phyloP scores from a whole-genome alignment of 2,797 vertebrate genomes.

The Hapalemur alaotrensis region DNA sequence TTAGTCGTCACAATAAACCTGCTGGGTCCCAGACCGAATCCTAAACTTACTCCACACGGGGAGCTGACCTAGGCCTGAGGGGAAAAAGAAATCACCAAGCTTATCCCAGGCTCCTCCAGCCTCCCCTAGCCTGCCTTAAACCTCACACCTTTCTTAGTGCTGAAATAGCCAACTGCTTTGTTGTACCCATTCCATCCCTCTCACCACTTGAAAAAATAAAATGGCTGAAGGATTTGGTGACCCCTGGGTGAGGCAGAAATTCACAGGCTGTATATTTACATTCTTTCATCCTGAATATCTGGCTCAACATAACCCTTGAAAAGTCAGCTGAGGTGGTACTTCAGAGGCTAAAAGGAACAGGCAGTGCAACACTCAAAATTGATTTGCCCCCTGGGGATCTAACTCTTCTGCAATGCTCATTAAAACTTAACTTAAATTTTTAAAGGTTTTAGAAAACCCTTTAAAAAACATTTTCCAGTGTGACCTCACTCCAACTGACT shows the following conservation, averaged over 20 bases:
- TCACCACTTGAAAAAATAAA: conserved; percentile 52
- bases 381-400: conserved; percentile 69
- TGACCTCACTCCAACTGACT: conserved; percentile 67
- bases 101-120: not conserved
- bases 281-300: conserved; percentile 66
- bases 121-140: not conserved
- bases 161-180: conserved; percentile 9
- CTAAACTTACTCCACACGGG: not conserved
- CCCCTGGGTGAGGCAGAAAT: conserved; percentile 36
- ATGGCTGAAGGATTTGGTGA: conserved; percentile 50
- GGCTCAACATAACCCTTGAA: conserved; percentile 44
- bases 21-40: not conserved
- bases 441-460: conserved; percentile 68
- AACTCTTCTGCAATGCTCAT: conserved; percentile 72
- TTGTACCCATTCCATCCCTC: not conserved
- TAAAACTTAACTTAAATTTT: conserved; percentile 79
- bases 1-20: not conserved
- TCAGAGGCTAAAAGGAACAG: conserved; percentile 66
- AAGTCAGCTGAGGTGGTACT: conserved; percentile 64
- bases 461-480: conserved; percentile 72
- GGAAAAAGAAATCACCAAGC: not conserved
- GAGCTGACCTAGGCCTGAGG: not conserved
- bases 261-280: conserved; percentile 47
- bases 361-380: conserved; percentile 63
- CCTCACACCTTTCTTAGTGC: not conserved